Evolutionary conservation across 92 coral and sea anemone species (phyloP).

Genomic region (Epizoanthus ramosus): DNA sequence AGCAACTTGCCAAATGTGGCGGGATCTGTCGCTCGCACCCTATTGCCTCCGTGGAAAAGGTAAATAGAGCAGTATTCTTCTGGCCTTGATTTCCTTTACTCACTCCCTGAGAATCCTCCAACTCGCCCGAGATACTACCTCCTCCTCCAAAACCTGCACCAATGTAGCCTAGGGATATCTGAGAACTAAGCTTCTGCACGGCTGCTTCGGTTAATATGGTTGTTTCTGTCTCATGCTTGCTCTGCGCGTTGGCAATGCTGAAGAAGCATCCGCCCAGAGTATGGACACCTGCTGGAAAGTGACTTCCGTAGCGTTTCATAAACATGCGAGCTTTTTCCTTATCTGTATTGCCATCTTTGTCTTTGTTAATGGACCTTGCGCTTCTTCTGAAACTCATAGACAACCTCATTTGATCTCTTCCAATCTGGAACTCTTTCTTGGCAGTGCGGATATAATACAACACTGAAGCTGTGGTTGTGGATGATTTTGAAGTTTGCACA

Average conservation of each 20-base stretch:
- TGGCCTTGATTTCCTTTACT: neutral
- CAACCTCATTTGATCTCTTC: conserved; percentile 23
- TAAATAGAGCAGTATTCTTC: conserved; percentile 24
- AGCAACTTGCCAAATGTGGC: conserved; percentile 51
- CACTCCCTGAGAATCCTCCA: conserved; percentile 15
- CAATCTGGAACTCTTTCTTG: conserved; percentile 36
- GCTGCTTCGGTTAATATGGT: conserved; percentile 47
- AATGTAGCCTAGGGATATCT: conserved; percentile 50
- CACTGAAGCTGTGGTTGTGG: conserved; percentile 39
- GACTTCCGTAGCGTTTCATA: conserved; percentile 60
- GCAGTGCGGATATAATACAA: conserved; percentile 48
- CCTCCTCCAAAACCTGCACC: conserved; percentile 49
- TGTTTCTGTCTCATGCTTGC: neutral
- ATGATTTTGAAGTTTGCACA: neutral
- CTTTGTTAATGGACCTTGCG: conserved; percentile 23
- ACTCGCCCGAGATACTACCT: conserved; percentile 13
- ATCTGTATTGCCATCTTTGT: neutral
- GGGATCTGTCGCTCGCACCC: conserved; percentile 55
- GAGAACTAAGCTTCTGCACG: conserved; percentile 36
- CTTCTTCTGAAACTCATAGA: conserved; percentile 32
- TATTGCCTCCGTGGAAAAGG: conserved; percentile 48
- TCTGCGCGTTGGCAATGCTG: conserved; percentile 45
- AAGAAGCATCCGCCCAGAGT: conserved; percentile 65
- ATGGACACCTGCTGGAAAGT: conserved; percentile 59
- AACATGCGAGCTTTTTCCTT: conserved; percentile 45